A percentile compares a stretch with the other conserved stretches of the same genome.
Conservation (phyloP, 2,888 invertebrate genomes). For the Steinernema scapterisci region DNA sequence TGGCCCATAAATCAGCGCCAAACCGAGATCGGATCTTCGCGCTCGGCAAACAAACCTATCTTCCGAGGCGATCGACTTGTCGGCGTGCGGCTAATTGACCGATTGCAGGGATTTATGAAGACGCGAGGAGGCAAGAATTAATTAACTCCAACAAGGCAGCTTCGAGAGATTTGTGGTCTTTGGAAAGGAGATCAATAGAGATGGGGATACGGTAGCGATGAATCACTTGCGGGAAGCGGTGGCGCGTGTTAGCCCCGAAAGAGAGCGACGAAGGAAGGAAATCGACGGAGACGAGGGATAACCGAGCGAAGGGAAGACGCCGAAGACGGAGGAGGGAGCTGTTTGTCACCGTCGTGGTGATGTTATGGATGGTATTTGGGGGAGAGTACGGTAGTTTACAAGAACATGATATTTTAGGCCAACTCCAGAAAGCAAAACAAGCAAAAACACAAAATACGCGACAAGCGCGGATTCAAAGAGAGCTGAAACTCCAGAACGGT, state of each 20-base stretch:
- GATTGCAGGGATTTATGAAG: slow-evolving; percentile 15
- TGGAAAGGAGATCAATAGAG: not conserved
- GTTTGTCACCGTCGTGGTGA: not conserved
- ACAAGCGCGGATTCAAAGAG: not conserved
- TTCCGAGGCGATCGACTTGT: slow-evolving; percentile 25
- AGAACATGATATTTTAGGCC: not conserved
- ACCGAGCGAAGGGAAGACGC: not conserved
- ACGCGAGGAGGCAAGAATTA: slow-evolving; percentile 7
- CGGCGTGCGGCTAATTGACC: slow-evolving; percentile 25
- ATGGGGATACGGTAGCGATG: slow-evolving; percentile 4
- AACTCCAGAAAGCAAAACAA: not conserved
- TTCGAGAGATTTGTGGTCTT: slow-evolving; percentile 21
- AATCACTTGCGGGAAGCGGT: not conserved
- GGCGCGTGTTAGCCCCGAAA: not conserved
- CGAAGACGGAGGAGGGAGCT: not conserved
- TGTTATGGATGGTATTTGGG: not conserved
- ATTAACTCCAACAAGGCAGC: not conserved
- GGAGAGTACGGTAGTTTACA: not conserved
- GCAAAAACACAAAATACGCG: not conserved
- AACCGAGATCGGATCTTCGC: slow-evolving; percentile 27
- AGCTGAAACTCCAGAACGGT: too few species aligned
- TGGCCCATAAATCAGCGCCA: slow-evolving; percentile 20
- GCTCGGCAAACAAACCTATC: slow-evolving; percentile 20
- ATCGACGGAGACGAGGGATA: not conserved
- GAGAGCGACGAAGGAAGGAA: not conserved